Evolutionary conservation across 2,888 invertebrate genomes (phyloP).

Genomic region (Hemicrepidius hirtus): DNA sequence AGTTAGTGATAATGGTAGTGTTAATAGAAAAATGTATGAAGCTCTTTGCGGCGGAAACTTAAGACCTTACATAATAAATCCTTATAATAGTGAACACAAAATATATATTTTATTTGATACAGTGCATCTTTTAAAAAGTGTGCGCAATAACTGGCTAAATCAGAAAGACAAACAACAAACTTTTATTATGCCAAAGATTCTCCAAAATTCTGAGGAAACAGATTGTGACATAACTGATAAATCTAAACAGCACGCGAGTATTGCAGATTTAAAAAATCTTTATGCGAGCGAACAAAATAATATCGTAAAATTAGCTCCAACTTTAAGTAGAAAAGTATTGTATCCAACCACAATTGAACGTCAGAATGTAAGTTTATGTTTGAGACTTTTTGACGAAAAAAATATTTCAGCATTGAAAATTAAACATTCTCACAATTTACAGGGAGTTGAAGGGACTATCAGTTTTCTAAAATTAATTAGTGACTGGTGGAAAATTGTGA

Average conservation of each 20-base stretch:
- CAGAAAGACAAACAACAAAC: slow-evolving; percentile 22
- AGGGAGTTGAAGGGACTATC: not conserved
- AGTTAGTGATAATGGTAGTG: not conserved
- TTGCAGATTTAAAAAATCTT: slow-evolving; percentile 11
- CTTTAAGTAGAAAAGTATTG: too few species aligned
- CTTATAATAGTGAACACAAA: not conserved
- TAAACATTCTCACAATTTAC: not conserved
- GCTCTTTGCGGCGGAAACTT: not conserved
- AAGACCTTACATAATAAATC: not conserved
- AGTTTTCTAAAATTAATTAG: not conserved
- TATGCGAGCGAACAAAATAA: slow-evolving; percentile 3
- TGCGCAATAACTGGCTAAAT: slow-evolving; percentile 3
- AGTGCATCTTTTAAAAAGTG: slow-evolving; percentile 8
- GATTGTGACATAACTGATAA: not conserved
- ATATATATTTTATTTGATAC: slow-evolving; percentile 1
- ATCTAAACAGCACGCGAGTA: not conserved
- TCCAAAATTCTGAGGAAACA: too few species aligned
- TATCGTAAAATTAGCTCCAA: too few species aligned
- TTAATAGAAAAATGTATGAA: slow-evolving; percentile 14
- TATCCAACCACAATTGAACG: too few species aligned
- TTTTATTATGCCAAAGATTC: not conserved
- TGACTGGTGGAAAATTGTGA: too few species aligned
- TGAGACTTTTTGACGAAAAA: not conserved
- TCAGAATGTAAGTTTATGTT: too few species aligned
- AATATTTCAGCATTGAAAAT: slow-evolving; percentile 10